phyloP scores from a whole-genome alignment of 2,888 invertebrate species.

The Drosophila crucigera region DNA sequence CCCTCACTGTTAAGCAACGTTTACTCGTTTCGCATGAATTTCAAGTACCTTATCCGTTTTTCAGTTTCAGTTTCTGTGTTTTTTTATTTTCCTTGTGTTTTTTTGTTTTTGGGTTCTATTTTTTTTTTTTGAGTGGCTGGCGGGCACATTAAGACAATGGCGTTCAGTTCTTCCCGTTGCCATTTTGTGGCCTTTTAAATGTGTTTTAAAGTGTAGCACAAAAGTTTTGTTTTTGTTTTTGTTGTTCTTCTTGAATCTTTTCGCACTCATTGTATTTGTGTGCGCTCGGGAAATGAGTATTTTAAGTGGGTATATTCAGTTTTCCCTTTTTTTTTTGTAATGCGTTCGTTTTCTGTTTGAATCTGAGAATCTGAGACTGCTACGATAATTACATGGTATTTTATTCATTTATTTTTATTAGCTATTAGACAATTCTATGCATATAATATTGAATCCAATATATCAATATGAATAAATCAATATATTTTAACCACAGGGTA shows the following conservation, averaged over 20 bases:
- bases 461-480: neutral
- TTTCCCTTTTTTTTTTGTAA: neutral
- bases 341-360: neutral
- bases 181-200: conserved; percentile 66
- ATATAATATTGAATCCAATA: neutral
- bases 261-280: conserved; percentile 45
- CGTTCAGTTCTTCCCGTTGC: conserved; percentile 33
- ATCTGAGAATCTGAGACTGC: neutral
- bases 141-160: conserved; percentile 62
- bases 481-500: neutral
- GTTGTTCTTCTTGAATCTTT: conserved; percentile 22
- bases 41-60: conserved; percentile 51
- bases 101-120: neutral
- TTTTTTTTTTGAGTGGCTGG: conserved; percentile 29
- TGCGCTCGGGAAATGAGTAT: conserved; percentile 8
- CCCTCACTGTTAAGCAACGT: conserved; percentile 31
- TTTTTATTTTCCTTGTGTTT: conserved; percentile 2
- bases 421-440: neutral
- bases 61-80: conserved; percentile 16
- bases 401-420: neutral
- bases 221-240: conserved; percentile 24
- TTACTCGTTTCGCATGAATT: conserved; percentile 64
- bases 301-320: conserved; percentile 14
- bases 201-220: conserved; percentile 62
- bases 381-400: neutral